Percentiles rank a stretch among this genome's conserved stretches.
These are phyloP conservation scores for Lepus europaeus DNA, from an alignment of 2,113 vertebrate species.

Conservation along the genomic window DNA sequence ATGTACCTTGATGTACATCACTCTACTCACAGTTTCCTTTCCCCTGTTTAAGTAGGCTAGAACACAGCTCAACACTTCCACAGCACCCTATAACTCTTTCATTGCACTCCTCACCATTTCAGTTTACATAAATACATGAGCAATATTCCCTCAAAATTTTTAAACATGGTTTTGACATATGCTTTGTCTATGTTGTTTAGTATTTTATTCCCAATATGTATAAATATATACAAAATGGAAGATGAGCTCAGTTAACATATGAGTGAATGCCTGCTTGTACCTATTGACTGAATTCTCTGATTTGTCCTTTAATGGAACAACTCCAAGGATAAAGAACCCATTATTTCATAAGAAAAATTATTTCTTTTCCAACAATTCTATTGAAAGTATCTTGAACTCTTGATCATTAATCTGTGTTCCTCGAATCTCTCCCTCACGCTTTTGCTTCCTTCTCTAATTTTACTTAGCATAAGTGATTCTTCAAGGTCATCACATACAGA, in stretches of 20 bases:
- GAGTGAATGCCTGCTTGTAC: background rate
- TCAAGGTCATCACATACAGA: background rate
- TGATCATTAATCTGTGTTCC: background rate
- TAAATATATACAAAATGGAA: background rate
- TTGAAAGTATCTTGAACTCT: background rate
- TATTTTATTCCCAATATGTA: background rate
- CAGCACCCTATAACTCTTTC: background rate
- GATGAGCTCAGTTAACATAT: background rate
- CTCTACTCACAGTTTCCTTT: background rate
- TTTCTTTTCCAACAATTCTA: conserved; percentile 14
- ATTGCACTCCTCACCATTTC: background rate
- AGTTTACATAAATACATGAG: background rate
- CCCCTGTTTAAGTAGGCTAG: background rate
- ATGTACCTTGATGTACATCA: background rate
- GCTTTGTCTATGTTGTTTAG: background rate
- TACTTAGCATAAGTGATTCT: background rate
- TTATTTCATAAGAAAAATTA: background rate
- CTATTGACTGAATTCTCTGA: background rate
- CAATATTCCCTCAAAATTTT: background rate
- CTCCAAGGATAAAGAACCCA: background rate
- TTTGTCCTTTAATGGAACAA: background rate
- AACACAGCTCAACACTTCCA: background rate
- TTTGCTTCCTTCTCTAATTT: conserved; percentile 24
- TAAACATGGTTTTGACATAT: background rate
- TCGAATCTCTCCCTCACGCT: background rate